Base-by-base conservation (phyloP, 2,797 vertebrate species). In the Meda fulgida region DNA sequence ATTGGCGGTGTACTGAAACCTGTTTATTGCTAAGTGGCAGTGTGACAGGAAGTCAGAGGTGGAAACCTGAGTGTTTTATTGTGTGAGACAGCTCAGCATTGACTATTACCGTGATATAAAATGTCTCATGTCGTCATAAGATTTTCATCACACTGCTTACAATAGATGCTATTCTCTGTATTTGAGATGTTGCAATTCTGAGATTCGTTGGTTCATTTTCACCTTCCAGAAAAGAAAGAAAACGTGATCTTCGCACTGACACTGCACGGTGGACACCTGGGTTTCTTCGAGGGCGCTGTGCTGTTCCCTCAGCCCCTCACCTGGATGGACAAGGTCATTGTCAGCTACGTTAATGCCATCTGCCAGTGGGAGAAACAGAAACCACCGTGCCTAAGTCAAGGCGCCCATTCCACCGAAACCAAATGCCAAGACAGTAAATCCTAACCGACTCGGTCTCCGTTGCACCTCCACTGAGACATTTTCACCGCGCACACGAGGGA, bases 351-450 rank as follows among this genome's bases (percentile, higher is more conserved):
- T 86, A 94, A 96, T 18, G 94, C 96, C 87, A 93, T 97, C 80
- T 97, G 96, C 92, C 96, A 97, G 53, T 97, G 96, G 98, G 97
- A 99, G 92, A 97, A 96, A 84, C 98, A 95, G 92, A 99, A 98
- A 92, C 94, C 95, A 6, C 96, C 96, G 58, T 99, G 98, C 94
- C 96, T 97, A 91, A 97, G 96, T 94, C 96, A 97, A 91, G 97
- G 96, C 5, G 95, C 92, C 0, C 94, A 93, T 48, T 72, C 70
- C 94, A 96, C 91, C 88, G 92, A 90, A 90, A 91, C 85, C 89
- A 80, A 94, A 93, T 91, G 97, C 92, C 69, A 91, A 76, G 92
- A 96, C 94, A 89, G 91, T 63, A 91, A 93, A 86, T 91, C 91
- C 13, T 95, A 92, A 93, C 77, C 53, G 19, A 55, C 72, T 60